Percentiles rank a stretch among this genome's conserved stretches.
These are phyloP conservation scores for Epinephelus awoara DNA, from an alignment of 2,797 vertebrate genomes.

Conservation along the genomic window DNA sequence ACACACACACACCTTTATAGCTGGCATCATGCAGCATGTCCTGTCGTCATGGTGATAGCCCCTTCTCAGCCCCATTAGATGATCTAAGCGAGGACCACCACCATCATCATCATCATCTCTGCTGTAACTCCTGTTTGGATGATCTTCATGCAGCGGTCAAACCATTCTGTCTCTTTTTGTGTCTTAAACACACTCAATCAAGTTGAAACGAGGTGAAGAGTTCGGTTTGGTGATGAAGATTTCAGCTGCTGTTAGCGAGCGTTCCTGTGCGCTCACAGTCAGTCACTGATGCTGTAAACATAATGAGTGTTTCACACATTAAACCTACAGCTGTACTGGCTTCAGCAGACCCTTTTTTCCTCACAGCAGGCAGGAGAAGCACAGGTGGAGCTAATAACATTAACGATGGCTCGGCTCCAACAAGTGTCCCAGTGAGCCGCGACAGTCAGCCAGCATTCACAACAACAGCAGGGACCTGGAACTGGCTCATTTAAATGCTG, in stretches of 20 bases:
- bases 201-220: too few species aligned
- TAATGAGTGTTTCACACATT: neutral
- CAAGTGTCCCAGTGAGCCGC: neutral
- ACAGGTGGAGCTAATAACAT: neutral
- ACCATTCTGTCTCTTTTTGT: too few species aligned
- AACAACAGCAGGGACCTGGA: neutral
- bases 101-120: too few species aligned
- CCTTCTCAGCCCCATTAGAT: constrained; percentile 17
- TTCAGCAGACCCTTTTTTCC: neutral
- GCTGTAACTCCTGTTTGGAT: too few species aligned
- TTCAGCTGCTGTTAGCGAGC: neutral
- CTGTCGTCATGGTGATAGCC: constrained; percentile 55
- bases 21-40: constrained; percentile 22
- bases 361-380: neutral
- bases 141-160: too few species aligned
- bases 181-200: too few species aligned
- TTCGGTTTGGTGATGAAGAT: neutral
- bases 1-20: constrained; percentile 19
- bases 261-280: neutral
- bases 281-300: neutral
- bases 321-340: neutral
- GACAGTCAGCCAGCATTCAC: neutral
- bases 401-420: neutral
- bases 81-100: neutral
- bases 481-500: neutral